These are phyloP conservation scores for Hippocampus guttulatus DNA, from an alignment of 2,113 vertebrate species.

Conservation along the genomic window DNA sequence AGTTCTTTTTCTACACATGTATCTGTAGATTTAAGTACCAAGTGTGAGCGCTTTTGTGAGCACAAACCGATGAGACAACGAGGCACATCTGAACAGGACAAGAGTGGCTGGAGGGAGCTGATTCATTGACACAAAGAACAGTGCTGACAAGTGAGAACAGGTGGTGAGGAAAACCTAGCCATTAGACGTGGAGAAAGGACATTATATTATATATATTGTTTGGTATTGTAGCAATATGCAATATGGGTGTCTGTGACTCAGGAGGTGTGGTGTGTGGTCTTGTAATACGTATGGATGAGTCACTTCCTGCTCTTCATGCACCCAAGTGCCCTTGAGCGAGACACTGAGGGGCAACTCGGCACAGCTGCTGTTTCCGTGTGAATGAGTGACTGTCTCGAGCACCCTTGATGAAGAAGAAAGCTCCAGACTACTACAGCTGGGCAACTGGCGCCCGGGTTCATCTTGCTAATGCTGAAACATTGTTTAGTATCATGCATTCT, in stretches of 20 bases:
- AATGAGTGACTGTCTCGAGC: constrained; percentile 1
- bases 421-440: not conserved
- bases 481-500: not conserved
- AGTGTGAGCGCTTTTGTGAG: too few relatives aligned
- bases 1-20: too few relatives aligned
- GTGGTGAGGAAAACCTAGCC: too few relatives aligned
- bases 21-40: too few relatives aligned
- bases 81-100: too few relatives aligned
- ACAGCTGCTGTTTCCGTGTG: not conserved
- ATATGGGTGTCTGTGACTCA: not conserved
- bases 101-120: too few relatives aligned
- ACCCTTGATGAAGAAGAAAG: not conserved
- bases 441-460: not conserved
- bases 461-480: not conserved
- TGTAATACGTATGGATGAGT: not conserved
- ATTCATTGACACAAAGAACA: too few relatives aligned
- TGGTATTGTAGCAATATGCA: not conserved
- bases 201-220: too few relatives aligned
- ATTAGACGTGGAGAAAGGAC: too few relatives aligned
- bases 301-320: not conserved
- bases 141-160: too few relatives aligned
- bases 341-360: not conserved
- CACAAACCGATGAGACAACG: too few relatives aligned
- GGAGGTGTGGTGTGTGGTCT: not conserved
- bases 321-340: constrained; percentile 5